Evolutionary conservation across 2,797 vertebrate genomes (phyloP).

Genomic region (Sandelia bainsii): DNA sequence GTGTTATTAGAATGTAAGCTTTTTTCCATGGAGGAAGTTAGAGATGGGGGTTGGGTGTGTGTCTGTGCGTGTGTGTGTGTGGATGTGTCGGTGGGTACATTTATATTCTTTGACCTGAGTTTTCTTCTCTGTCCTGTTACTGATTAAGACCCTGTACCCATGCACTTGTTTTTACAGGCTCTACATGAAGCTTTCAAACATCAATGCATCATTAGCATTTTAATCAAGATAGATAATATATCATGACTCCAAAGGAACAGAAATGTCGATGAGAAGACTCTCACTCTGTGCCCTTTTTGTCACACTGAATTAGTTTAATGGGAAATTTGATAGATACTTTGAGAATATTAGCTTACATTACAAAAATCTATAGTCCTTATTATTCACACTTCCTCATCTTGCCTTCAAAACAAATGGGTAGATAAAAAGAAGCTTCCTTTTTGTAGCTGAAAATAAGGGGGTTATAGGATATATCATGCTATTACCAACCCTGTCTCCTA

Average conservation of each 20-base stretch:
- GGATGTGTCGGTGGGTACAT: neutral
- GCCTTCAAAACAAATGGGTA: neutral
- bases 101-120: conserved; percentile 22
- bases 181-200: conserved; percentile 38
- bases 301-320: neutral
- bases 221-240: conserved; percentile 35
- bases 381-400: neutral
- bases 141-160: conserved; percentile 33
- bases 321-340: neutral
- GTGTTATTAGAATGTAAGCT: conserved; percentile 73
- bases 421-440: neutral
- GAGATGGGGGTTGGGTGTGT: conserved; percentile 13
- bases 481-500: too few species aligned
- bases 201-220: conserved; percentile 40
- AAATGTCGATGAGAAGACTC: conserved; percentile 4
- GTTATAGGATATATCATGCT: neutral
- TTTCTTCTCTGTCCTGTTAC: conserved; percentile 43
- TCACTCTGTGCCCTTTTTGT: neutral
- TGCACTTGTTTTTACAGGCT: conserved; percentile 45
- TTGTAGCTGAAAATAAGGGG: neutral
- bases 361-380: neutral
- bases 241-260: conserved; percentile 26
- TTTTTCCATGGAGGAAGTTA: conserved; percentile 46
- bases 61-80: conserved; percentile 2
- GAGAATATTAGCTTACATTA: neutral